Percentiles rank a stretch among this genome's conserved stretches.
Evolutionary conservation across 53 echinoderm and acorn worm species (phyloP).

Genomic region (Apostichopus leukothele): DNA sequence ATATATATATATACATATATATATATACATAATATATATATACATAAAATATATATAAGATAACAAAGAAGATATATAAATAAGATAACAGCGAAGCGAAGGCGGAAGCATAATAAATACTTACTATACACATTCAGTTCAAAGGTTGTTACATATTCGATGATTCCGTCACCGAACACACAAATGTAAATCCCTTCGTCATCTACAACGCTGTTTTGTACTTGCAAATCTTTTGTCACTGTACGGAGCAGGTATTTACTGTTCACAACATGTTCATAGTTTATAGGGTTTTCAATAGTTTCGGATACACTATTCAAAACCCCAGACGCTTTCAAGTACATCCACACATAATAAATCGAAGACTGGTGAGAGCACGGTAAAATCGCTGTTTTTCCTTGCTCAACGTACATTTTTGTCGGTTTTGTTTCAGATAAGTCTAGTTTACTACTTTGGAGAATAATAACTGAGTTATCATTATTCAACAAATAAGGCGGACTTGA

Average conservation of each 20-base stretch:
- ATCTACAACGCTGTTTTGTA: background rate
- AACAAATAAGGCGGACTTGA: background rate
- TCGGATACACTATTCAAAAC: background rate
- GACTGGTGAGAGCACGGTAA: background rate
- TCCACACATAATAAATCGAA: background rate
- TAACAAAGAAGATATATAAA: no score
- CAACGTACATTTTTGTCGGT: background rate
- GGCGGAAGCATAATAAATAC: background rate
- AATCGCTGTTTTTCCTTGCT: background rate
- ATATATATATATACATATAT: no score
- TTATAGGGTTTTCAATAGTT: background rate
- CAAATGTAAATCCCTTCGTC: background rate
- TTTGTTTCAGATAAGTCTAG: background rate
- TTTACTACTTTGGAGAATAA: background rate
- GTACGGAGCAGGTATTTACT: background rate
- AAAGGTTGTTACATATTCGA: background rate
- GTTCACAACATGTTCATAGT: background rate
- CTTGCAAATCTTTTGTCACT: background rate
- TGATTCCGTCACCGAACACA: background rate
- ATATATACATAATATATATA: no score
- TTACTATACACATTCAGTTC: background rate
- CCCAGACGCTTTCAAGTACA: no score
- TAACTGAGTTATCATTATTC: background rate
- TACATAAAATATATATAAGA: no score
- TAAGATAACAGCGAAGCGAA: no score